Percentiles rank a stretch among this genome's conserved stretches.
Conservation (phyloP, 2,888 invertebrate species). For the Hyposoter didymator region DNA sequence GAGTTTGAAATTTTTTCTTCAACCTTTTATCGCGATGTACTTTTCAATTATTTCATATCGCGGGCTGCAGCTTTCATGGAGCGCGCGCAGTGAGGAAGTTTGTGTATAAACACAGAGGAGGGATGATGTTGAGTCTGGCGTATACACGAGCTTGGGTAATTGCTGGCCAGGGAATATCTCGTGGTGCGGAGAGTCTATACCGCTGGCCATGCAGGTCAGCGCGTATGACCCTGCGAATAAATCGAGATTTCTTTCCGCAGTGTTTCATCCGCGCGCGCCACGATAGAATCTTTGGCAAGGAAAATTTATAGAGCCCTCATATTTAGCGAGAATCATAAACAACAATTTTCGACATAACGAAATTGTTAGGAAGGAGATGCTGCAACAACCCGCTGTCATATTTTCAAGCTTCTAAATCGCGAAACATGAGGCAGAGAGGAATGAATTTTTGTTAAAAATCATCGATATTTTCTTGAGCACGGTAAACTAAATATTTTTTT, state of each 20-base stretch:
- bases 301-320: conserved; percentile 1
- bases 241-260: conserved; percentile 26
- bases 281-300: conserved; percentile 37
- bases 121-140: not conserved
- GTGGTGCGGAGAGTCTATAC: not conserved
- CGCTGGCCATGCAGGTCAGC: not conserved
- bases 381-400: not conserved
- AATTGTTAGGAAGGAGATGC: not conserved
- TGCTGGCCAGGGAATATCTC: conserved; percentile 15
- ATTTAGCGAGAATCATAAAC: conserved; percentile 6
- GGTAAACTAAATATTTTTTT: no score
- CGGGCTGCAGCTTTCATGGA: not conserved
- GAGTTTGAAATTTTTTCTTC: conserved; percentile 39
- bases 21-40: conserved; percentile 50
- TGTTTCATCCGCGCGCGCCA: conserved; percentile 25
- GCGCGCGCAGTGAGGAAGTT: not conserved
- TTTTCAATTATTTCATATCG: conserved; percentile 37
- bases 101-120: not conserved
- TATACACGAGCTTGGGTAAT: not conserved
- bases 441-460: no score
- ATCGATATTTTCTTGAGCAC: no score
- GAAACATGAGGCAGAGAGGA: not conserved
- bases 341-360: not conserved
- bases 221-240: conserved; percentile 40
- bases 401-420: not conserved